These are phyloP conservation scores for Hirundichthys speculiger DNA, from an alignment of 2,113 vertebrate genomes.

Conservation along the genomic window DNA sequence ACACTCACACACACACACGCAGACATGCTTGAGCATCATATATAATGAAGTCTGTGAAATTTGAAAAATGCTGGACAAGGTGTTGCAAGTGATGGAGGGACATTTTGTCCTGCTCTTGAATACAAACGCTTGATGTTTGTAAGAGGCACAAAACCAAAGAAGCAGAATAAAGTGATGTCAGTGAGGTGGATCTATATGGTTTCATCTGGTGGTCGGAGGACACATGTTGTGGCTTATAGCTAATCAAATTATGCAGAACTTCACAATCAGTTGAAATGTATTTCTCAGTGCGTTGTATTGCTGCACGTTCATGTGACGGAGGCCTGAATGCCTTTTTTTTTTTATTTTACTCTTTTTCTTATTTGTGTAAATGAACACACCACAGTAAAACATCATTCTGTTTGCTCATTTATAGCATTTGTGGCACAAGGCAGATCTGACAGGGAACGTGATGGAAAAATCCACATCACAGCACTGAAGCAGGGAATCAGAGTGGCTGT, in stretches of 20 bases:
- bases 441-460: conserved; percentile 21
- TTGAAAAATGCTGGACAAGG: conserved; percentile 32
- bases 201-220: conserved; percentile 14
- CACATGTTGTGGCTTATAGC: background rate
- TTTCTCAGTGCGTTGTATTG: background rate
- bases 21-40: conserved; percentile 35
- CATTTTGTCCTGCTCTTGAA: conserved; percentile 38
- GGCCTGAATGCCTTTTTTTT: conserved; percentile 7
- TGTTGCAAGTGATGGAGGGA: conserved; percentile 24
- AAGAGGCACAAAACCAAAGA: conserved; percentile 17
- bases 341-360: too few species aligned
- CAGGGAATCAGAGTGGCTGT: conserved; percentile 1
- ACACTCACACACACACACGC: conserved; percentile 3
- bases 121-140: conserved; percentile 21
- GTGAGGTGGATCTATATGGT: conserved; percentile 10
- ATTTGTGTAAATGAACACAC: background rate
- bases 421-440: background rate
- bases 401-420: conserved; percentile 13
- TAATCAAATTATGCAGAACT: background rate
- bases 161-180: conserved; percentile 26
- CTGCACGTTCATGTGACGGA: conserved; percentile 4
- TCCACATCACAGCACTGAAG: background rate
- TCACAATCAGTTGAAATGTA: conserved; percentile 2
- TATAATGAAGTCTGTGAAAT: conserved; percentile 49
- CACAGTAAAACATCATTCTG: conserved; percentile 4